Evolutionary conservation across 2,113 vertebrate genomes (phyloP).

Genomic region (Morone saxatilis): DNA sequence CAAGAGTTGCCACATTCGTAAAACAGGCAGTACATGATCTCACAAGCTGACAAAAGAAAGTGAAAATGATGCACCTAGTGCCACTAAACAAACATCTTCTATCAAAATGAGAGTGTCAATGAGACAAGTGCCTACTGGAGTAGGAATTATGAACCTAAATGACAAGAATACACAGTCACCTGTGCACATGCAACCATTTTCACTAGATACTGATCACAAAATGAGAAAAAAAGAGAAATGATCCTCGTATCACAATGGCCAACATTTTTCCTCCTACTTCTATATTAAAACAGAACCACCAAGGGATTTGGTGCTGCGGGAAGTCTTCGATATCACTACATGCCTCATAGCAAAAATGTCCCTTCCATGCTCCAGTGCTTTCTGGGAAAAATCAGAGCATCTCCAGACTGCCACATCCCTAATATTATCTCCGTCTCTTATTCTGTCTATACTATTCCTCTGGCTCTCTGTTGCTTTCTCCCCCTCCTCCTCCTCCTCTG

Average conservation of each 20-base stretch:
- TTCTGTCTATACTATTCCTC: conserved; percentile 38
- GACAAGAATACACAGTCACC: background rate
- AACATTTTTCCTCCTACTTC: conserved; percentile 35
- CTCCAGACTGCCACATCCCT: conserved; percentile 35
- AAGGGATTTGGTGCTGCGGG: conserved; percentile 40
- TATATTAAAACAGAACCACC: conserved; percentile 40
- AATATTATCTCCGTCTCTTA: conserved; percentile 42
- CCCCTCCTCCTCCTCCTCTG: conserved; percentile 27
- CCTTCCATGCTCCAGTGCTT: conserved; percentile 30
- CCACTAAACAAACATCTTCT: conserved; percentile 22
- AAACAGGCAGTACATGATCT: conserved; percentile 6
- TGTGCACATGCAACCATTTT: background rate
- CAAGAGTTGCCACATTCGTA: conserved; percentile 1
- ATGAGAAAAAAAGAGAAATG: conserved; percentile 49
- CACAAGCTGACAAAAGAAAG: background rate
- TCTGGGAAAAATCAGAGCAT: conserved; percentile 45
- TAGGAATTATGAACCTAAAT: conserved; percentile 5
- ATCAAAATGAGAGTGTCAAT: background rate
- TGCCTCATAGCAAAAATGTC: conserved; percentile 37
- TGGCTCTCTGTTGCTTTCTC: conserved; percentile 13
- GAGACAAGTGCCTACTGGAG: conserved; percentile 14
- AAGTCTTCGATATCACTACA: conserved; percentile 53
- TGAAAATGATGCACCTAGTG: conserved; percentile 29
- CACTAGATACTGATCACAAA: conserved; percentile 25
- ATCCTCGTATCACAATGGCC: conserved; percentile 30